Evolutionary conservation across 1,140 invertebrate species (phyloP).

Genomic region (Eumeta japonica): DNA sequence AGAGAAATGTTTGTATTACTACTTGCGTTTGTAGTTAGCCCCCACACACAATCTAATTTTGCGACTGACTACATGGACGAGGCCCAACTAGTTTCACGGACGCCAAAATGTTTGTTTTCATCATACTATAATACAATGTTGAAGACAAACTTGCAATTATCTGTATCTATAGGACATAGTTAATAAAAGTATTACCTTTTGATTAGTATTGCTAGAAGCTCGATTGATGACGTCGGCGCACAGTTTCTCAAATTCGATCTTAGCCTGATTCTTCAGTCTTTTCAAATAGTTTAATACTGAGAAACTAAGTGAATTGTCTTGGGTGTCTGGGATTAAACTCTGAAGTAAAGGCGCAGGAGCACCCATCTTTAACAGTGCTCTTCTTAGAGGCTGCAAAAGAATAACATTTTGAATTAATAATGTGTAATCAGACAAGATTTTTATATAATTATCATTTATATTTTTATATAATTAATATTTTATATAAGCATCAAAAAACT

Average conservation of each 20-base stretch:
- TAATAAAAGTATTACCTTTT: slow-evolving; percentile 27
- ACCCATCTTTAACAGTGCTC: slow-evolving; percentile 90
- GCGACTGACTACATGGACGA: background rate
- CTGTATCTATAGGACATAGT: background rate
- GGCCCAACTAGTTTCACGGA: no score
- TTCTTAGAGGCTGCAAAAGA: slow-evolving; percentile 73
- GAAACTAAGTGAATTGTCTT: slow-evolving; percentile 91
- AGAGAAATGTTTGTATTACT: background rate
- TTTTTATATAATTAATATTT: background rate
- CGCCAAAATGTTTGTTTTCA: no score
- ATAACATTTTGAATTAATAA: slow-evolving; percentile 7
- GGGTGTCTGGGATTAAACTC: slow-evolving; percentile 84
- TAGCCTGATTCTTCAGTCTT: slow-evolving; percentile 93
- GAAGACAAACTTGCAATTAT: background rate
- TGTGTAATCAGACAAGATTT: background rate
- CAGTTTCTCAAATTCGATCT: slow-evolving; percentile 90
- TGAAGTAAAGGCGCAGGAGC: slow-evolving; percentile 76
- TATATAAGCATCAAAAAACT: background rate
- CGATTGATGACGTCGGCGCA: slow-evolving; percentile 63
- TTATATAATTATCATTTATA: background rate
- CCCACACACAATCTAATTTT: background rate
- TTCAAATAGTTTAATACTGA: slow-evolving; percentile 93
- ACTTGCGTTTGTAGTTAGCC: no score
- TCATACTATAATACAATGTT: slow-evolving; percentile 19
- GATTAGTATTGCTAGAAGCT: slow-evolving; percentile 41